Conservation (phyloP, 2,113 vertebrate genomes). For the Paraplagusia blochii region DNA sequence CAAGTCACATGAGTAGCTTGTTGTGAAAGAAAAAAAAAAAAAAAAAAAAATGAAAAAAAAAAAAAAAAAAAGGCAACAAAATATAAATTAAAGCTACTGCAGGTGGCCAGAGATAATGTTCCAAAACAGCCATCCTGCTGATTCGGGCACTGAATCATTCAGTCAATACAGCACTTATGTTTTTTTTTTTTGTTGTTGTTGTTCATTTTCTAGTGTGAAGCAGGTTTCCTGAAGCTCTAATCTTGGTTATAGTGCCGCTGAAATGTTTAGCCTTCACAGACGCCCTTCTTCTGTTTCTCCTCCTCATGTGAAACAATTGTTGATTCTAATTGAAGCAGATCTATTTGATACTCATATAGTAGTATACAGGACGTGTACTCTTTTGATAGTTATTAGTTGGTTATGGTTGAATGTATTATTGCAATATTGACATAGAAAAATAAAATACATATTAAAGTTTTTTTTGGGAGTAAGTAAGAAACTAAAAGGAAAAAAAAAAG, state of each 20-base stretch:
- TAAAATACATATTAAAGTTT: no score
- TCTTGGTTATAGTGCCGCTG: no score
- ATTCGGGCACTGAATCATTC: constrained; percentile 40
- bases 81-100: constrained; percentile 37
- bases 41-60: constrained; percentile 18
- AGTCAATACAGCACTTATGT: constrained; percentile 48
- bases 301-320: no score
- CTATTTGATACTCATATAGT: no score
- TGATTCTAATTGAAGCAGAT: no score
- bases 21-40: constrained; percentile 5
- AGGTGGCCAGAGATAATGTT: constrained; percentile 52
- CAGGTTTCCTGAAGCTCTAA: constrained; percentile 13
- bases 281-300: not conserved
- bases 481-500: no score
- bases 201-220: constrained; percentile 3
- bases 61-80: constrained; percentile 22
- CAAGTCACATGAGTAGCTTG: constrained; percentile 32
- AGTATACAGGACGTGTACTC: no score
- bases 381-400: no score
- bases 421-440: no score
- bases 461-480: no score
- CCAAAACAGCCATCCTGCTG: constrained; percentile 26
- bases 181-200: constrained; percentile 14
- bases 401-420: no score
- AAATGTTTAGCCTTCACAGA: constrained; percentile 8